Conservation (phyloP, 2,113 vertebrate species). For the Campylorhamphus procurvoides region DNA sequence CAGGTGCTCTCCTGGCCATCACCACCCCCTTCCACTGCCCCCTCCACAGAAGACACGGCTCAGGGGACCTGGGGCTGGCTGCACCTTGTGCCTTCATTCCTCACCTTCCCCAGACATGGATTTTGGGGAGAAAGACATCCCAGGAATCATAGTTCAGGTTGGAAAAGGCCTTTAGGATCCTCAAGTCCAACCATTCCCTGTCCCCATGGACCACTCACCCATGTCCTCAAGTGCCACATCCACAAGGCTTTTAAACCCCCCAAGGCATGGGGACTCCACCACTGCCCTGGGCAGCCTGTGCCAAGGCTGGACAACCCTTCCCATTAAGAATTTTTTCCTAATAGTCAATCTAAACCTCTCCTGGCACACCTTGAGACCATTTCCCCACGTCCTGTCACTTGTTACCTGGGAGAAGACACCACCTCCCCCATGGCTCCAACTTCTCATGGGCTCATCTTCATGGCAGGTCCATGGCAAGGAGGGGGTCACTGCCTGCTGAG, state of each 20-base stretch:
- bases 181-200: background rate
- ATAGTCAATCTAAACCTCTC: background rate
- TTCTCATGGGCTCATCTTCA: accelerated
- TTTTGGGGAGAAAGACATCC: background rate
- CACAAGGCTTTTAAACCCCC: accelerated
- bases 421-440: background rate
- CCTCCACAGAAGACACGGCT: accelerated
- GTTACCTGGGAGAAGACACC: background rate
- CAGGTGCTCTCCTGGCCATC: background rate
- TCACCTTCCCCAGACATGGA: background rate
- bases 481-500: background rate
- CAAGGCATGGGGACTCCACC: background rate
- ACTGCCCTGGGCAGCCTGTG: background rate
- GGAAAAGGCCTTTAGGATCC: background rate
- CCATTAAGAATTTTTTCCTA: background rate
- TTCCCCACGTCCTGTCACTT: background rate
- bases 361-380: accelerated
- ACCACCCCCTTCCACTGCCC: accelerated
- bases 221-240: background rate
- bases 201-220: background rate
- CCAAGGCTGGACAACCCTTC: background rate
- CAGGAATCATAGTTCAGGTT: background rate
- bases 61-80: no score
- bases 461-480: background rate
- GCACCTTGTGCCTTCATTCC: background rate